Conservation (phyloP, 2,113 vertebrate genomes). For the Pluvialis apricaria region DNA sequence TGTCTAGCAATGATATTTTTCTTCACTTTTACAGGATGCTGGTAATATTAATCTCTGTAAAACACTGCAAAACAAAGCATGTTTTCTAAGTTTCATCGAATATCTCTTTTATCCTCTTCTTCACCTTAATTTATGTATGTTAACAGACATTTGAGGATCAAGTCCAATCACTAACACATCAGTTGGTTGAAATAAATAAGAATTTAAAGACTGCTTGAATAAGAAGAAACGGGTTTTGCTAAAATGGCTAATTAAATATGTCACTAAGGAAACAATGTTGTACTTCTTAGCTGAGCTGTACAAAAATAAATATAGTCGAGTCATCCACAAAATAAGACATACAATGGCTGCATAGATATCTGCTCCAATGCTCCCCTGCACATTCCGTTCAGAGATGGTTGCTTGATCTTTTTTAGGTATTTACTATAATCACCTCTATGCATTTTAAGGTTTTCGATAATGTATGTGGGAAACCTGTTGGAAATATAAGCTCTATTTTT, state of each 20-base stretch:
- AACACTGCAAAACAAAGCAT: neutral
- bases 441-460: neutral
- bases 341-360: neutral
- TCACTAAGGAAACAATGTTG: neutral
- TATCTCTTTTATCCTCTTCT: neutral
- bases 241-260: neutral
- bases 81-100: neutral
- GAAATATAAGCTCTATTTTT: neutral
- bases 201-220: neutral
- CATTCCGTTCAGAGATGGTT: neutral
- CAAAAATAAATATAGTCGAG: neutral
- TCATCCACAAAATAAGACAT: neutral
- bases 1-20: neutral
- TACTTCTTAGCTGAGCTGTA: neutral
- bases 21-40: neutral
- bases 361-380: neutral
- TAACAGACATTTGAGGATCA: neutral
- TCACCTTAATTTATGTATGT: neutral
- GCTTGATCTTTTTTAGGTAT: neutral
- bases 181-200: neutral
- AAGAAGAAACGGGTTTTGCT: neutral
- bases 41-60: neutral
- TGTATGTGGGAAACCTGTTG: neutral
- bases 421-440: neutral
- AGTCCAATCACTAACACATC: neutral